These are phyloP conservation scores for Balaenoptera acutorostrata DNA, from an alignment of 2,113 vertebrate genomes.

Conservation along the genomic window DNA sequence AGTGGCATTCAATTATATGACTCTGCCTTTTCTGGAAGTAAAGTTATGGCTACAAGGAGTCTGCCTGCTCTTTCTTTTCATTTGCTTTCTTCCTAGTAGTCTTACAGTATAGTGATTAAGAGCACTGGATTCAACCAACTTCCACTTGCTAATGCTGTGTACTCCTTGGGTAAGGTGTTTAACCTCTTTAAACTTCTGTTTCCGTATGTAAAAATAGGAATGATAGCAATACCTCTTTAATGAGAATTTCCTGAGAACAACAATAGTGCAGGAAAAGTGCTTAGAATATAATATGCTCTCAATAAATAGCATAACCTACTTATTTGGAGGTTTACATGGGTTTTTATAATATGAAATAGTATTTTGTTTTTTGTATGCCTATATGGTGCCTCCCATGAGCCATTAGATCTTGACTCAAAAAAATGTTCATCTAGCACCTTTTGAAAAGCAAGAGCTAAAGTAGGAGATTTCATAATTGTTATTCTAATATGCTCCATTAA, in stretches of 20 bases:
- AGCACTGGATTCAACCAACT: fast-evolving
- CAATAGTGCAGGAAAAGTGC: not conserved
- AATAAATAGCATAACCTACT: not conserved
- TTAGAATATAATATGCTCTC: not conserved
- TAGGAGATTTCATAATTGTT: not conserved
- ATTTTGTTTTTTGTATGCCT: not conserved
- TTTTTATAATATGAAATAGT: not conserved
- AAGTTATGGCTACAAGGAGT: not conserved
- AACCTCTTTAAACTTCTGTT: not conserved
- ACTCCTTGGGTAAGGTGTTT: not conserved
- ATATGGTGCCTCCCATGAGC: not conserved
- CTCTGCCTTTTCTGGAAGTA: not conserved
- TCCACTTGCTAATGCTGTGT: not conserved
- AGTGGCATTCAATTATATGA: not conserved
- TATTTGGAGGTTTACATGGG: not conserved
- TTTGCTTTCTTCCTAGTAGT: not conserved
- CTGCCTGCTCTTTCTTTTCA: not conserved
- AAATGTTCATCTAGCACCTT: not conserved
- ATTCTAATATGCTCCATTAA: fast-evolving
- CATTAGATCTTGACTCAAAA: not conserved
- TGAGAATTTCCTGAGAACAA: not conserved
- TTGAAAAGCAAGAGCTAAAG: not conserved
- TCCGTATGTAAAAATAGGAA: not conserved
- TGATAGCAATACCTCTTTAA: not conserved
- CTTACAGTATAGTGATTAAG: fast-evolving